Base-by-base conservation (phyloP, 2,888 invertebrate genomes). In the Pseudanteris insignis region DNA sequence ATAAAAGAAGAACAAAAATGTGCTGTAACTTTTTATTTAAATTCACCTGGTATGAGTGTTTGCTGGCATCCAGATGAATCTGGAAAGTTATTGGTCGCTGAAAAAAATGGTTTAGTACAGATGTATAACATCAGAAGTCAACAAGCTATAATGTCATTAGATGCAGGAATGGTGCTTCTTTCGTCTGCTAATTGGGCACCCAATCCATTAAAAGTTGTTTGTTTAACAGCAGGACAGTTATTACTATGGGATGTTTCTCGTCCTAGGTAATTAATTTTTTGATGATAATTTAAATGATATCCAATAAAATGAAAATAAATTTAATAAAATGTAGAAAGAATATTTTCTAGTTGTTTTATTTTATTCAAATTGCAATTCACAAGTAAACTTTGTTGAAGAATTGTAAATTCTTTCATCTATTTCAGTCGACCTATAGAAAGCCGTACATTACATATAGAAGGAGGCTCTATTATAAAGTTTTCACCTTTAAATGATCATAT, bases 161-260 rank as follows among this genome's bases (percentile, higher is more conserved):
- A 88, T 74, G 82, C 85, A 5, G 84, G 85, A 2, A 81, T 83
- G 41, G 82, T 83, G 37, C 87, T 89, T 1, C 75, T 91, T 8
- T 83, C 86, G 72, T 83, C 85, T 26, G 87, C 87, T 2, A 89
- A 91, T 77, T 91, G 91, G 91, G 84, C 86, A 9, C 82, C 85
- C 2, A 84, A 89, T 77, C 81, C 84, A 36, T 80, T 85, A 41
- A 78, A 84, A 40, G 84, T 91, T 8, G 86, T 84, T 1, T 88
- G 88, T 18, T 75, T 89, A 2, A 86, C 88, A 28, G 84, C 85
- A 36, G 87, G 88, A 6, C 88, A 90, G 70, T 80, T 89, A 53
- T 74, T 88, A 10, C 79, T 88, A 1, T 90, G 89, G 87, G 87
- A 90, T 73, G 80, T 88, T 2, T 84, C 86, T 0, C 82, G 84